Evolutionary conservation across 2,113 vertebrate species (phyloP).

Genomic region (Phaethornis superciliosus): DNA sequence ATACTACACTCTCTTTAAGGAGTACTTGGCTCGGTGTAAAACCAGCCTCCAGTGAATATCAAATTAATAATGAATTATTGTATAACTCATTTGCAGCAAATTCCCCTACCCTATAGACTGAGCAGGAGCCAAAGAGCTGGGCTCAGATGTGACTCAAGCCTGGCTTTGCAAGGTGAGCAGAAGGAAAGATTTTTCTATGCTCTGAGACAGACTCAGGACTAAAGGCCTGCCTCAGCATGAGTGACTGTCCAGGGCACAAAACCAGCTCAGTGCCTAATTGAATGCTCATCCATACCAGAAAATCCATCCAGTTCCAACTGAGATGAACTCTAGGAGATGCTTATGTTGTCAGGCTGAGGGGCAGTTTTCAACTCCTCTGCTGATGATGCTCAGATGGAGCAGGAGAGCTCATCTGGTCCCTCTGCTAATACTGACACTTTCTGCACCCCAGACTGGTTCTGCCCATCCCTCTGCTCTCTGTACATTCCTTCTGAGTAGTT

Average conservation of each 20-base stretch:
- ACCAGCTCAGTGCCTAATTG: background rate
- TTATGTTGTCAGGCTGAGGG: background rate
- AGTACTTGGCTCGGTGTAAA: background rate
- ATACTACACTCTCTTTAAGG: background rate
- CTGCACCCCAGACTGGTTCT: background rate
- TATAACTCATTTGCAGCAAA: background rate
- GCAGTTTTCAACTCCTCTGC: background rate
- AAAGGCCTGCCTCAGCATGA: background rate
- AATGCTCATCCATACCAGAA: background rate
- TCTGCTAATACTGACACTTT: background rate
- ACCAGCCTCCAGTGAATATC: background rate
- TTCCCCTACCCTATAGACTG: background rate
- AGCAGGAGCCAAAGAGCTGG: background rate
- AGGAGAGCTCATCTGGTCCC: background rate
- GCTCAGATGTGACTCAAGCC: background rate
- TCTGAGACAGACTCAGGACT: background rate
- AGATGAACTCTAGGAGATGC: rapidly evolving
- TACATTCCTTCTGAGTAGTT: background rate
- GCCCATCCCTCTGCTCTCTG: background rate
- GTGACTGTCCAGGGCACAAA: background rate
- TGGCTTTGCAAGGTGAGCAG: background rate
- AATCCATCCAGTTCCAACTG: background rate
- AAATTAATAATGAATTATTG: background rate
- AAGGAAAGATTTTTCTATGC: background rate
- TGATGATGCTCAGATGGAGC: background rate